Evolutionary conservation across 1,140 invertebrate genomes (phyloP), one percentile per base, ranked within the genome.

Genomic region (Diploscapter pachys): DNA sequence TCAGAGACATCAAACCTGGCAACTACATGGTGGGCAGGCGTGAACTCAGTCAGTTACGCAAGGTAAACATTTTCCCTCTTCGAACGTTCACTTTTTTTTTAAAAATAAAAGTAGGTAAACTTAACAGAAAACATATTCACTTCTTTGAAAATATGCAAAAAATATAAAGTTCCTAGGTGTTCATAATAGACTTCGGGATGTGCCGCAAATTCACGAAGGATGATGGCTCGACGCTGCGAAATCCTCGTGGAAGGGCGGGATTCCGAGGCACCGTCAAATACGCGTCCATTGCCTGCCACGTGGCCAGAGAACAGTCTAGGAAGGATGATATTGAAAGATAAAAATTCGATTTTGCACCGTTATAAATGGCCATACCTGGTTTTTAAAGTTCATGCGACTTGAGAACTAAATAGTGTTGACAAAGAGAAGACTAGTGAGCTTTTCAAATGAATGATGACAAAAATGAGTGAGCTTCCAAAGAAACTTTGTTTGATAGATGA

Each of bases 261-360:
- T 83, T 83, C 72, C 81, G 81, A 13, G 81, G 81, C 5, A 83
- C 81, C 5, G 73, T 81, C 5, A 78, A 78, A 9, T 83, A 83
- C 65, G 81, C 81, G 8, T 79, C 81, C n/a, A 71, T 82, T 6
- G 70, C 75, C 2, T 79, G 76, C 13, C 81, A 83, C 63, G 79
- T 78, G 53, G 68, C 76, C 55, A 68, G 81, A 11, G 81, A 82
- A 63, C 74, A 75, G 63, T 77, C 71, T 13, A 64, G 76, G 5
- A 73, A 77, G 57, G 76, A 77, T 66, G 71, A 77, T 62, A 73
- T 73, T 52, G 76, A 77, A 66, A 71, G 31, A 1, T 31, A 31
- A 31, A 31, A 31, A 31, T 31, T 31, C 31, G 31, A 31, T 31
- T 31, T 31, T 31, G 31, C 31, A 31, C 31, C 1, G 31, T 31